Conservation (phyloP, 2,113 vertebrate species). For the Tachycineta bicolor region DNA sequence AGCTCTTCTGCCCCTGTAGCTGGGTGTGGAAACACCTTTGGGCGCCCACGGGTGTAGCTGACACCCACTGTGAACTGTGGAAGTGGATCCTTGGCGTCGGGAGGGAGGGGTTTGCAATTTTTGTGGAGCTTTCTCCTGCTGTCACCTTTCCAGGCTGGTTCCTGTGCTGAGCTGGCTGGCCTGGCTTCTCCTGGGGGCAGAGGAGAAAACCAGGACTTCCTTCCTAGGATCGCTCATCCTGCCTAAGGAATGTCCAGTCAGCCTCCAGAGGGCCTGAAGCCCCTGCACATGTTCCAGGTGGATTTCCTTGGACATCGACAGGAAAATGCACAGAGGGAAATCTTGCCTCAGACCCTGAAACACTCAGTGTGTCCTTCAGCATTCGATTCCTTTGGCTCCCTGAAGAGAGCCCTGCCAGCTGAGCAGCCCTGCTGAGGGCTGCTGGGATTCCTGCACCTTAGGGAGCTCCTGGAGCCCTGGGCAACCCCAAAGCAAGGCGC, state of each 20-base stretch:
- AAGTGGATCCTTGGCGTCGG: background rate
- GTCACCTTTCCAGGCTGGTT: background rate
- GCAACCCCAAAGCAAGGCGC: background rate
- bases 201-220: background rate
- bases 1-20: background rate
- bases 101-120: background rate
- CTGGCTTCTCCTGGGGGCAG: background rate
- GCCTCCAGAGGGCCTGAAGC: background rate
- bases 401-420: background rate
- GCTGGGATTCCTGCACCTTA: background rate
- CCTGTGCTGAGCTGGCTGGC: background rate
- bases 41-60: rapidly evolving
- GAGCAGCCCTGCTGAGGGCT: background rate
- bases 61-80: background rate
- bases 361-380: background rate
- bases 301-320: background rate
- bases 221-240: background rate
- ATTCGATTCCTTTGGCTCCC: background rate
- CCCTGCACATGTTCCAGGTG: background rate
- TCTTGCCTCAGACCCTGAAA: background rate
- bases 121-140: rapidly evolving
- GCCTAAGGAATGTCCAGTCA: background rate
- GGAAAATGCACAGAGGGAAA: background rate
- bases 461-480: background rate
- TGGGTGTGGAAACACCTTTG: background rate